phyloP scores from a whole-genome alignment of 2,888 invertebrate species.

The Minunthozetes semirufus region DNA sequence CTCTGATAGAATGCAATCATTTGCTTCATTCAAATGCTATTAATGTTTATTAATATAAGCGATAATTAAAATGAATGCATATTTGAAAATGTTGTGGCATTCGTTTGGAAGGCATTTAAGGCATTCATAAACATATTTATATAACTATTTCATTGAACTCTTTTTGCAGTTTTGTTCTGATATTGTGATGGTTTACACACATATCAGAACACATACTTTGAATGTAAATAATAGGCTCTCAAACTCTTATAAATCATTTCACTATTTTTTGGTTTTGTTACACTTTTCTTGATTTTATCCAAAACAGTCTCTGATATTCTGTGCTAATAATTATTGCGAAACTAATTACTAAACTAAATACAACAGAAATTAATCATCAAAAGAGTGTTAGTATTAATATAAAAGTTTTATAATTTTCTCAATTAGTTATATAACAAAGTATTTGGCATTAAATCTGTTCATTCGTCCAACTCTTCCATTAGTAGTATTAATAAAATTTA shows the following conservation, averaged over 20 bases:
- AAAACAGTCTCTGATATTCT: background rate
- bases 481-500: background rate
- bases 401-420: background rate
- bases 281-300: background rate
- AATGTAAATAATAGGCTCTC: background rate
- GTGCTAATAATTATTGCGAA: background rate
- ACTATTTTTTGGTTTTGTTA: background rate
- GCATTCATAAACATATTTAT: conserved; percentile 15
- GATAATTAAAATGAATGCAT: conserved; percentile 23
- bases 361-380: conserved; percentile 1
- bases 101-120: background rate
- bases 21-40: background rate
- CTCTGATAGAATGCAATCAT: background rate
- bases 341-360: background rate
- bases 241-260: conserved; percentile 7
- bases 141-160: background rate
- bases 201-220: background rate
- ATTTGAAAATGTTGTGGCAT: conserved; percentile 7
- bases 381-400: background rate
- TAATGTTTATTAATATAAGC: conserved; percentile 21
- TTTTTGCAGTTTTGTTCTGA: background rate
- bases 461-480: background rate
- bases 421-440: background rate
- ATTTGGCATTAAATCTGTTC: background rate
- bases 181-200: background rate